A percentile compares a stretch with the other conserved stretches of the same genome.
phyloP scores from a whole-genome alignment of 2,797 vertebrate genomes.

The Molossus molossus region DNA sequence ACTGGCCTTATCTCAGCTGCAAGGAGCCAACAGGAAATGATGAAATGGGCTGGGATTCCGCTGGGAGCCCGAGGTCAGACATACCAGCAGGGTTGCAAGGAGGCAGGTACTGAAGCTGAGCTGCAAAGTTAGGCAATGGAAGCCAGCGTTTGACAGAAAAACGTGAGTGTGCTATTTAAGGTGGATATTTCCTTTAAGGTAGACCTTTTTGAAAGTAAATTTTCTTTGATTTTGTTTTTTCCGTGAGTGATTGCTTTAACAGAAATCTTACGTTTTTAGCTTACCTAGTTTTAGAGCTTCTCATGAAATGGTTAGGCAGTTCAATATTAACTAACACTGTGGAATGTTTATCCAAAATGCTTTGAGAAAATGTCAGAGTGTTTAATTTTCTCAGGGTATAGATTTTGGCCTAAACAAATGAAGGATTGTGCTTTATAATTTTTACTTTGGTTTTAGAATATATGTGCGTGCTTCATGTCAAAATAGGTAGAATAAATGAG shows the following conservation, averaged over 20 bases:
- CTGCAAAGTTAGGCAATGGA: background rate
- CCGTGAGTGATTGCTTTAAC: background rate
- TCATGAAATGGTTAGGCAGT: background rate
- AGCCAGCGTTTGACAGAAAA: background rate
- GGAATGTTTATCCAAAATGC: background rate
- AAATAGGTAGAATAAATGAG: background rate
- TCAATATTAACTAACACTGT: background rate
- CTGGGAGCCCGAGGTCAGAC: slow-evolving; percentile 72
- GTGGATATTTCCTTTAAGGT: background rate
- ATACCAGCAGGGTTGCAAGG: background rate
- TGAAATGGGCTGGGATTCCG: slow-evolving; percentile 72
- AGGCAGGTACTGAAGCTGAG: slow-evolving; percentile 75
- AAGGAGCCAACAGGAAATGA: slow-evolving; percentile 87
- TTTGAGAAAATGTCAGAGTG: slow-evolving; percentile 7
- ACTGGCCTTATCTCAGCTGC: slow-evolving; percentile 76
- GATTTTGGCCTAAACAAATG: slow-evolving; percentile 4
- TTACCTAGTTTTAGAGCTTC: slow-evolving; percentile 31
- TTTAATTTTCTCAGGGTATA: background rate
- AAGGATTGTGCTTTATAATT: background rate
- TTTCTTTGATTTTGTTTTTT: background rate
- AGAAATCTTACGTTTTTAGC: slow-evolving; percentile 31
- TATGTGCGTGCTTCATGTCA: background rate
- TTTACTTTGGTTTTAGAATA: slow-evolving; percentile 30
- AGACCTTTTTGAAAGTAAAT: background rate
- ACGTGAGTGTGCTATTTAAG: background rate